phyloP scores from a whole-genome alignment of 2,888 invertebrate genomes.

The Mythimna loreyi region DNA sequence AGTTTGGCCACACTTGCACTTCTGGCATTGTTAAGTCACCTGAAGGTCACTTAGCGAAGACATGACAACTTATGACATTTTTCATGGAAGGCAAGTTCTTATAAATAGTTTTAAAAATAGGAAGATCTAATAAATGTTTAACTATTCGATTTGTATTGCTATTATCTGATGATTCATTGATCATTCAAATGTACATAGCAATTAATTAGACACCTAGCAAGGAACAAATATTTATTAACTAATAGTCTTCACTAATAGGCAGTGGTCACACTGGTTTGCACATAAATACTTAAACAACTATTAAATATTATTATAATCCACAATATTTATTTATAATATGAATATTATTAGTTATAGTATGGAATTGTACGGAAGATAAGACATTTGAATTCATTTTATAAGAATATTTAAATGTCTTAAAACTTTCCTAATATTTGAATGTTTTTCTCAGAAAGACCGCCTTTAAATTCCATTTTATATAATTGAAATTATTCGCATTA shows the following conservation, averaged over 20 bases:
- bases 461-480: slow-evolving; percentile 15
- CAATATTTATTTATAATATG: slow-evolving; percentile 38
- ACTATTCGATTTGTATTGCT: background rate
- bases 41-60: background rate
- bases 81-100: background rate
- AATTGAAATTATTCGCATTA: slow-evolving; percentile 40
- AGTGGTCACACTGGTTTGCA: slow-evolving; percentile 35
- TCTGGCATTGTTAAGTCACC: background rate
- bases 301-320: slow-evolving; percentile 49
- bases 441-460: slow-evolving; percentile 14
- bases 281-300: slow-evolving; percentile 50
- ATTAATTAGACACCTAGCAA: slow-evolving; percentile 12
- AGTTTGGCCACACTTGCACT: too few relatives aligned
- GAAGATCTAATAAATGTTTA: background rate
- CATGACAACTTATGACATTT: background rate
- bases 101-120: background rate
- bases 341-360: slow-evolving; percentile 22
- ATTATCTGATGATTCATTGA: background rate
- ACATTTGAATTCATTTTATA: slow-evolving; percentile 26
- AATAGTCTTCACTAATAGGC: background rate
- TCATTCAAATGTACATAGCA: background rate
- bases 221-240: background rate
- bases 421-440: slow-evolving; percentile 29
- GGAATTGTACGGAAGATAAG: slow-evolving; percentile 40
- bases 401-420: slow-evolving; percentile 16